Evolutionary conservation across 2,113 vertebrate species (phyloP).

Genomic region (Syngnathus typhle): DNA sequence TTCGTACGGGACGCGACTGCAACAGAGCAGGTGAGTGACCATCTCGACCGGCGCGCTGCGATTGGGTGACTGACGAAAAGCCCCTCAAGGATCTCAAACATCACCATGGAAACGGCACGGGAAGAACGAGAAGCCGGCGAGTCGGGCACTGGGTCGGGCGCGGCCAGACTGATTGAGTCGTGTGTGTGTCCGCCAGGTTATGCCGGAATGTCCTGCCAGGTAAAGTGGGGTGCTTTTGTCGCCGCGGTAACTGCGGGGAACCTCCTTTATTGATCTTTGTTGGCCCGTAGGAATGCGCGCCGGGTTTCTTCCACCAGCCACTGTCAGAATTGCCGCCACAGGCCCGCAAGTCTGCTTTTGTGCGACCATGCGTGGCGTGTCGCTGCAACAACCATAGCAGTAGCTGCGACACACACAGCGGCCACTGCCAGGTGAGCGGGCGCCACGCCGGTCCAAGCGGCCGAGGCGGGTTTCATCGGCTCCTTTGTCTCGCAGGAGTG

Average conservation of each 20-base stretch:
- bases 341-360: conserved; percentile 33
- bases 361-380: conserved; percentile 78
- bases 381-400: conserved; percentile 85
- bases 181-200: conserved; percentile 85
- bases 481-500: conserved; percentile 70
- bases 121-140: conserved; percentile 62
- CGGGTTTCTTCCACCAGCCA: conserved; percentile 77
- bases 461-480: background rate
- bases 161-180: conserved; percentile 75
- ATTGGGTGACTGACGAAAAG: background rate
- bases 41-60: background rate
- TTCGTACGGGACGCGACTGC: conserved; percentile 80
- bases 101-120: conserved; percentile 82
- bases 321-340: conserved; percentile 44
- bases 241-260: background rate
- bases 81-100: conserved; percentile 79
- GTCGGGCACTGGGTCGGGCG: conserved; percentile 24
- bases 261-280: too few relatives aligned
- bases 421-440: conserved; percentile 78
- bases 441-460: background rate
- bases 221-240: conserved; percentile 43
- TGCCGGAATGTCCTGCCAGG: conserved; percentile 89
- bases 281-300: conserved; percentile 76
- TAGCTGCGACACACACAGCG: conserved; percentile 78
- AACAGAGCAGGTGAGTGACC: conserved; percentile 83